Percentiles rank a stretch among this genome's conserved stretches.
phyloP scores from a whole-genome alignment of 2,113 vertebrate species.

The Holacanthus passer region DNA sequence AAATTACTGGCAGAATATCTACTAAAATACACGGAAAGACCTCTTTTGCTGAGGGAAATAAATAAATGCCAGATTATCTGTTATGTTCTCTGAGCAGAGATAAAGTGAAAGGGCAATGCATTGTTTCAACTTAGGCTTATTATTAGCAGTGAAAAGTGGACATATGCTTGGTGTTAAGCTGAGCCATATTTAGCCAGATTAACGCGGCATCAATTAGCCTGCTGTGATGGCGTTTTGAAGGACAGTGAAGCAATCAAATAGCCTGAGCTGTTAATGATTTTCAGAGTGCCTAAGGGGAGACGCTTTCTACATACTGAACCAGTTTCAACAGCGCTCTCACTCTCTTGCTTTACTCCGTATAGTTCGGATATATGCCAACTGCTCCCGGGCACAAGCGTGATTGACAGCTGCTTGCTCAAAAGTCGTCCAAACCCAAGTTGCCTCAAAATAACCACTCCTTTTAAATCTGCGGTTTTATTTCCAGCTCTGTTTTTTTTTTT shows the following conservation, averaged over 20 bases:
- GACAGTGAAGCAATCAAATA: slow-evolving; percentile 76
- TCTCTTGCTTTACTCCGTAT: slow-evolving; percentile 21
- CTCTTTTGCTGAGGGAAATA: slow-evolving; percentile 21
- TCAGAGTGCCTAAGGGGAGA: slow-evolving; percentile 53
- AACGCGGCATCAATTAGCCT: slow-evolving; percentile 70
- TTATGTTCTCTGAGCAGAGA: neutral
- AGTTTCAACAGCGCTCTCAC: slow-evolving; percentile 31
- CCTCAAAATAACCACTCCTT: slow-evolving; percentile 73
- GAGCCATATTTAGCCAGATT: slow-evolving; percentile 71
- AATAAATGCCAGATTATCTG: slow-evolving; percentile 52
- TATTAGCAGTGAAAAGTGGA: slow-evolving; percentile 62
- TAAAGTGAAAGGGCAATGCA: slow-evolving; percentile 38
- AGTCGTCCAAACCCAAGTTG: slow-evolving; percentile 76
- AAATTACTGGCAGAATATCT: slow-evolving; percentile 34
- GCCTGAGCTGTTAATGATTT: slow-evolving; percentile 66
- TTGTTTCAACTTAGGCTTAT: slow-evolving; percentile 46
- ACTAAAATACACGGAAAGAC: slow-evolving; percentile 3
- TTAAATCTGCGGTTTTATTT: slow-evolving; percentile 52
- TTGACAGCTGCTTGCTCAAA: slow-evolving; percentile 59
- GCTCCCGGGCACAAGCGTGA: slow-evolving; percentile 47
- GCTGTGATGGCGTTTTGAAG: slow-evolving; percentile 68
- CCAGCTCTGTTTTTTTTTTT: slow-evolving; percentile 55
- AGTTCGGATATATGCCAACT: slow-evolving; percentile 34
- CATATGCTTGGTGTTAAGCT: slow-evolving; percentile 66
- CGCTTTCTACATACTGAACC: slow-evolving; percentile 51